Evolutionary conservation across 2,888 invertebrate genomes (phyloP), one percentile per base, ranked within the genome.

Genomic region (Perizoma flavofasciatum): DNA sequence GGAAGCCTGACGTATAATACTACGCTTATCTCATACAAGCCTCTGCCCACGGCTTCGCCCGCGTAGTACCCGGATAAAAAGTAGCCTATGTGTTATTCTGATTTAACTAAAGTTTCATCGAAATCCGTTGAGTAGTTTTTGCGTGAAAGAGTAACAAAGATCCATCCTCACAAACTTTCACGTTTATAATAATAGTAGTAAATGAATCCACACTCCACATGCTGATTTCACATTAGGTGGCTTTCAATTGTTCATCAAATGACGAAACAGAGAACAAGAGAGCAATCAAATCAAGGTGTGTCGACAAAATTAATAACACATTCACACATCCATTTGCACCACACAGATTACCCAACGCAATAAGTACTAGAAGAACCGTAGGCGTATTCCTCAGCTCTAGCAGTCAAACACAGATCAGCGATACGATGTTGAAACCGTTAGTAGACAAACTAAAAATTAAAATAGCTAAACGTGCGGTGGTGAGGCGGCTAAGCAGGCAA

Each of bases 371-470:
- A 35, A 35, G 32, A 35, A 55, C 34, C 67, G 83, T 81, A 83
- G 85, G 84, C 79, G 85, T 77, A 76, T 73, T 76, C 65, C 55
- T 73, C 49, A 65, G 61, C 61, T 51, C 44, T 49, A 57, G 52
- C 61, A 64, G 66, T 62, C 66, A 79, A 78, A 78, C 79, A 75
- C 75, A 79, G 79, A 82, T 78, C 74, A 72, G 71, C 72, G 83
- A 85, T 86, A 86, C 76, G 75, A 76, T 70, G 82, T 87, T 85
- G 85, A 88, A 88, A 89, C 89, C 89, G 90, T 89, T 88, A 88
- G 81, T 85, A 87, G 87, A 89, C 91, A 92, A 90, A 91, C 90
- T 88, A 88, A 91, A 90, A 91, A 90, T 90, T 89, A 91, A 92
- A 92, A 92, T 86, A 89, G 87, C 87, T 89, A 90, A 90, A 89